These are phyloP conservation scores for Hydrotaea cyrtoneurina DNA, from an alignment of 2,888 invertebrate species.

Conservation along the genomic window DNA sequence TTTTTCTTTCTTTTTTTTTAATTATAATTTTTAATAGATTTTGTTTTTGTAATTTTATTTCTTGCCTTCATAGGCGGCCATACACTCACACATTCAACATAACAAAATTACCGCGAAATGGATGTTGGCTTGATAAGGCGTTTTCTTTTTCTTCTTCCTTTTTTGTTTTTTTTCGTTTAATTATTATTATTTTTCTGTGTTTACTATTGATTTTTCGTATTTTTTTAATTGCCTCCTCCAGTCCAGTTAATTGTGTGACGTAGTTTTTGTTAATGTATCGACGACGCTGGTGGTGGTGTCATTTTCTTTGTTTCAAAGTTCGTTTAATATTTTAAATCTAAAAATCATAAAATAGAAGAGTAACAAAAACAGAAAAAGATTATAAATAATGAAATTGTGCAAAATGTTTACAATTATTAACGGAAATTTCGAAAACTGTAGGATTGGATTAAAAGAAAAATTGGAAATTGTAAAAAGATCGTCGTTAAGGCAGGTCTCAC, in stretches of 20 bases:
- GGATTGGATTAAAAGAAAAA: too few relatives aligned
- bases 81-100: neutral
- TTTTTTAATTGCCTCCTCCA: neutral
- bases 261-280: conserved; percentile 17
- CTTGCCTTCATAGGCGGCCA: neutral
- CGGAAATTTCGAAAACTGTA: too few relatives aligned
- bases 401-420: too few relatives aligned
- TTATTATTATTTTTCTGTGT: neutral
- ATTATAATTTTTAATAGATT: neutral
- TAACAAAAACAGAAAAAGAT: neutral
- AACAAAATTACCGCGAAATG: neutral
- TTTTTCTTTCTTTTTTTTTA: neutral
- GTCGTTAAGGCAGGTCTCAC: too few relatives aligned
- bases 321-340: conserved; percentile 7
- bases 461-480: too few relatives aligned
- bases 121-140: neutral
- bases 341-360: neutral
- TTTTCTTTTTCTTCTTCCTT: neutral
- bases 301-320: conserved; percentile 18
- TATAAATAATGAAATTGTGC: too few relatives aligned
- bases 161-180: neutral
- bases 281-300: neutral
- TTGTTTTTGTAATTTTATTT: conserved; percentile 9
- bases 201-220: neutral
- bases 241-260: conserved; percentile 4